phyloP scores from a whole-genome alignment of 2,888 invertebrate genomes.

The Gandaritis pyraliata region DNA sequence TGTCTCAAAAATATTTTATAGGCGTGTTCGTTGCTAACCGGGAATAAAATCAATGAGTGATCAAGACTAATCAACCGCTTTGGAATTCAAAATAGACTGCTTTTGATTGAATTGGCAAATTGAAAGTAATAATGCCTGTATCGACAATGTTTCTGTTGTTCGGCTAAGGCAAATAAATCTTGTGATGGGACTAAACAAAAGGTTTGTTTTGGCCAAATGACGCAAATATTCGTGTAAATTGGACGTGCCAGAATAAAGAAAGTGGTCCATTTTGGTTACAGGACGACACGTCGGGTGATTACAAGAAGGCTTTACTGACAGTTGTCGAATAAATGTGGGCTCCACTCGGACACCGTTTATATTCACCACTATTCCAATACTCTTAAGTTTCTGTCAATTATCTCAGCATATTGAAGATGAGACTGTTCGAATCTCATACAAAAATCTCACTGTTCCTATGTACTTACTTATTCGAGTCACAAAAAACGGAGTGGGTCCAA shows the following conservation, averaged over 20 bases:
- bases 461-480: constrained; percentile 14
- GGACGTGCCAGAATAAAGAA: constrained; percentile 32
- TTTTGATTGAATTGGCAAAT: constrained; percentile 20
- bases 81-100: constrained; percentile 30
- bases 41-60: constrained; percentile 14
- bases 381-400: constrained; percentile 74
- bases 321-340: constrained; percentile 87
- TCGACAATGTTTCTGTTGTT: constrained; percentile 11
- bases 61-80: constrained; percentile 22
- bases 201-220: constrained; percentile 19
- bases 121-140: constrained; percentile 16
- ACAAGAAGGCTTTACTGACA: constrained; percentile 95
- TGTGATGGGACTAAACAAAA: constrained; percentile 1
- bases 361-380: constrained; percentile 65
- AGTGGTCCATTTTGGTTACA: constrained; percentile 84
- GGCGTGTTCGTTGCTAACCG: constrained; percentile 24
- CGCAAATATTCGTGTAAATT: constrained; percentile 18
- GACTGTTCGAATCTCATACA: constrained; percentile 37
- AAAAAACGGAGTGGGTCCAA: constrained; percentile 41
- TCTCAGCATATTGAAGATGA: constrained; percentile 49
- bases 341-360: constrained; percentile 49
- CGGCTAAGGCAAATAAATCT: constrained; percentile 6
- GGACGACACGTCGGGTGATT: constrained; percentile 97
- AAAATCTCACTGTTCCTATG: constrained; percentile 24
- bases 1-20: neutral